Base-by-base conservation (phyloP, 2,797 vertebrate genomes). In the Apogon hyalosoma region DNA sequence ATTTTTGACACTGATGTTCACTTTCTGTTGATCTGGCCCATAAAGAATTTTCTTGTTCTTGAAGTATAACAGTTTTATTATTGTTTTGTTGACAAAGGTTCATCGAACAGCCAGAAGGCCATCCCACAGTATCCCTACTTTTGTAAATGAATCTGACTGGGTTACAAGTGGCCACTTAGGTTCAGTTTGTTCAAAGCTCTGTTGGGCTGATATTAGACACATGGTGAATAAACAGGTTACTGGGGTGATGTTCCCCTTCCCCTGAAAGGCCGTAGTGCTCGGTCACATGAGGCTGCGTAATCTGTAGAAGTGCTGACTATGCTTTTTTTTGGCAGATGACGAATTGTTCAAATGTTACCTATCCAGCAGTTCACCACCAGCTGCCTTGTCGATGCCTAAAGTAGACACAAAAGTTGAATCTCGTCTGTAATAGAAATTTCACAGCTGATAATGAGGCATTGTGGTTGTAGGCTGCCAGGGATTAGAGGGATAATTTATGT, bases 271-370 rank as follows among this genome's bases (percentile, higher is more conserved):
- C 58, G 10, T 11, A 12, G 15, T 40, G 63, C n/a, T 59, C 47
- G 39, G 61, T 83, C 78, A 81, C 71, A 77, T 69, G 79, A 75
- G 51, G 69, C 46, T 77, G 39, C 69, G 67, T 61, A 67, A 69
- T 63, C 41, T 36, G 13, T 40, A 41, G 58, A 78, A 69, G 39
- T 63, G 67, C 76, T 78, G 80, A 84, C 65, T 41, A 7, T 14
- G 14, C 45, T 62, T 71, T 75, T 75, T 55, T 81, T 61, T 52
- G 39, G 47, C 10, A 0, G 43, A 33, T 72, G 69, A 73, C 57
- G 31, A 46, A 79, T 43, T 49, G 33, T 62, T 74, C 19, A 63
- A 48, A 73, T 15, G 39, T 58, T 63, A 51, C 45, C 16, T 40
- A 42, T 65, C 14, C 13, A 47, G 52, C 28, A 63, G 50, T 18